Conservation (phyloP, 2,113 vertebrate species). For the Cinclus mexicanus region DNA sequence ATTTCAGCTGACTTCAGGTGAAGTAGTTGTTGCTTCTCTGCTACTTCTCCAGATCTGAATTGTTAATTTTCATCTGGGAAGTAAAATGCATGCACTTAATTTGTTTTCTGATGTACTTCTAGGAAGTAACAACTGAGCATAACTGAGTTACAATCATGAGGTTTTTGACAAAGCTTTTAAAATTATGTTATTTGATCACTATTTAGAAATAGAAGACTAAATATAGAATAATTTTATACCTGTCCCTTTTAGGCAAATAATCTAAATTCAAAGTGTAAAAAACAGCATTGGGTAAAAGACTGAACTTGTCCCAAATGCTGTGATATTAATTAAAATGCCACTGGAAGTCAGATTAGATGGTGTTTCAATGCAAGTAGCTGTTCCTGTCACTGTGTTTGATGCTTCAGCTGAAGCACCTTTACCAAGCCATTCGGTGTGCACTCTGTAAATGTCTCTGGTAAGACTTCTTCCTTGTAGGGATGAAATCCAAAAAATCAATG, state of each 20-base stretch:
- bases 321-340: conserved; percentile 15
- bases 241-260: background rate
- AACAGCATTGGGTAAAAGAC: background rate
- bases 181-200: background rate
- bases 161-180: background rate
- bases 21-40: background rate
- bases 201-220: background rate
- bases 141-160: background rate
- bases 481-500: conserved; percentile 68
- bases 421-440: conserved; percentile 15
- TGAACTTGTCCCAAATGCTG: background rate
- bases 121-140: background rate
- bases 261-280: background rate
- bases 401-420: conserved; percentile 48
- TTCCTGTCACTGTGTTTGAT: conserved; percentile 49
- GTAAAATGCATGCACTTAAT: background rate
- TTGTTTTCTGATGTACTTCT: background rate
- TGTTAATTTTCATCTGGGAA: background rate
- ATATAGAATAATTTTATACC: background rate
- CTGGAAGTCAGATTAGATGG: conserved; percentile 13
- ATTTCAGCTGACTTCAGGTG: background rate
- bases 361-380: conserved; percentile 27
- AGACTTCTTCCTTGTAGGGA: conserved; percentile 41
- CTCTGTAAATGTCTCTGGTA: conserved; percentile 58
- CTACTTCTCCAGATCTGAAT: conserved; percentile 1